phyloP scores from a whole-genome alignment of 2,113 vertebrate genomes.

The Aix galericulata region DNA sequence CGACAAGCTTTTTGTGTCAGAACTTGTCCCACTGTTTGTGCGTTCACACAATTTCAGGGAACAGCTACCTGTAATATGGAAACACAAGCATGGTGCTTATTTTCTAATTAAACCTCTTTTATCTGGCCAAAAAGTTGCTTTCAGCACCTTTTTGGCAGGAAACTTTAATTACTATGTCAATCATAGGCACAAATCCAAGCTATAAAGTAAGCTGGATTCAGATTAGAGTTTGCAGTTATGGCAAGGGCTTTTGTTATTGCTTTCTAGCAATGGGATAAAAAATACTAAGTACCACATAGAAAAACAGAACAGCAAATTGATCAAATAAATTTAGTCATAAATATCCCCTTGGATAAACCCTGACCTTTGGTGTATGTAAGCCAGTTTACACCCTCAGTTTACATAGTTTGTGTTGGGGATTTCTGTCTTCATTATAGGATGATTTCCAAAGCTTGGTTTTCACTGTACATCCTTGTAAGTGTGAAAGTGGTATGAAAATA shows the following conservation, averaged over 20 bases:
- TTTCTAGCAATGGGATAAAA: neutral
- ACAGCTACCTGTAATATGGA: neutral
- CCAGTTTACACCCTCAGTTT: neutral
- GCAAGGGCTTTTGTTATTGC: neutral
- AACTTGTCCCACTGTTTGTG: neutral
- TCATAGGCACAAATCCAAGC: neutral
- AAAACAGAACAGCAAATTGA: neutral
- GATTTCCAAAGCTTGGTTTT: neutral
- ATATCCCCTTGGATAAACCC: neutral
- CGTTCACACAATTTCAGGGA: neutral
- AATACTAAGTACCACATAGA: neutral
- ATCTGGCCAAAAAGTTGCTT: neutral
- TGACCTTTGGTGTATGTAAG: neutral
- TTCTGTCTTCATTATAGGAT: neutral
- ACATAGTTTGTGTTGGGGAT: neutral
- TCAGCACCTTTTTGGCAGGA: neutral
- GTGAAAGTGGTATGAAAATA: too few species aligned
- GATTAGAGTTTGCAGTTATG: neutral
- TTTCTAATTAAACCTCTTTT: conserved; percentile 34
- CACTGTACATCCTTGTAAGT: neutral
- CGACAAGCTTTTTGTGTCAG: neutral
- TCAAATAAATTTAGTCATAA: neutral
- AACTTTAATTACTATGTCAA: conserved; percentile 17
- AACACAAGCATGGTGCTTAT: neutral
- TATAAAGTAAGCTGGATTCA: neutral